phyloP scores from a whole-genome alignment of 2,888 invertebrate species.

The Tillus elongatus region DNA sequence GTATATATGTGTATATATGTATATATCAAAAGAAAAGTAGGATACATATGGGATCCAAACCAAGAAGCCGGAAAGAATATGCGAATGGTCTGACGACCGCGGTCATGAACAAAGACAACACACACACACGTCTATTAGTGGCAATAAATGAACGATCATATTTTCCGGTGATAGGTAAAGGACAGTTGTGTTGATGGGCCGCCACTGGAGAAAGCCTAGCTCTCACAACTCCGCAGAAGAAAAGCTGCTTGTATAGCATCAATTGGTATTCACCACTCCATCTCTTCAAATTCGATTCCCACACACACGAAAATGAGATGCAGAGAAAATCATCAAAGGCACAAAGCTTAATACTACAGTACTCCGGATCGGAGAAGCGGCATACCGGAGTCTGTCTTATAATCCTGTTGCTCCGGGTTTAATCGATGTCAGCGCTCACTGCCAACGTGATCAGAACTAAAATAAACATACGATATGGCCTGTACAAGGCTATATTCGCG shows the following conservation, averaged over 20 bases:
- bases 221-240: slow-evolving; percentile 19
- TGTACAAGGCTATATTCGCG: slow-evolving; percentile 30
- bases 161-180: no score
- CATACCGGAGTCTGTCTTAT: no score
- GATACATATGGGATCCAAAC: no score
- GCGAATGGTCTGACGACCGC: no score
- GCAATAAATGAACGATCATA: no score
- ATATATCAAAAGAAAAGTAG: no score
- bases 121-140: no score
- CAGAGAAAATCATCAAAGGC: slow-evolving; percentile 45
- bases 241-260: slow-evolving; percentile 35
- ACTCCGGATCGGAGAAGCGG: slow-evolving; percentile 15
- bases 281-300: slow-evolving; percentile 43
- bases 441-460: slow-evolving; percentile 27
- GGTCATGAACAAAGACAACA: no score
- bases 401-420: slow-evolving; percentile 16
- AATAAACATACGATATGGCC: slow-evolving; percentile 36
- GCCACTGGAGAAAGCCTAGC: no score
- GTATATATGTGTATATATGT: no score
- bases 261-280: slow-evolving; percentile 44
- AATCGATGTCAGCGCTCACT: slow-evolving; percentile 23
- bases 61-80: no score
- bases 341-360: slow-evolving; percentile 41
- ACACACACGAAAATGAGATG: slow-evolving; percentile 43
- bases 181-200: no score